These are phyloP conservation scores for Podargus strigoides DNA, from an alignment of 2,797 vertebrate species.

Conservation along the genomic window DNA sequence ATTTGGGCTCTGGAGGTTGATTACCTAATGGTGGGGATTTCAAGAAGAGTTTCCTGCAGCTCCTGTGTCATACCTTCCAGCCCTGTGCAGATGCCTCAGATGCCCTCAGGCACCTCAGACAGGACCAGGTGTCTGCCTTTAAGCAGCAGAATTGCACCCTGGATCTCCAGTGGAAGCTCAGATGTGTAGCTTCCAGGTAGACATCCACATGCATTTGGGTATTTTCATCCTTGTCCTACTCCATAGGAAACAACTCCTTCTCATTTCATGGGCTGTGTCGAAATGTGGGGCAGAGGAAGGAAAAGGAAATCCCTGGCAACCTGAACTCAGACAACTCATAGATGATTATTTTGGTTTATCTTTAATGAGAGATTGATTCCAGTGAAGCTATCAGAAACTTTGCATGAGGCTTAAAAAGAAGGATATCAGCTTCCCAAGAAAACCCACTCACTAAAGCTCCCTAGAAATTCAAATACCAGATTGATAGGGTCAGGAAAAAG, in stretches of 20 bases:
- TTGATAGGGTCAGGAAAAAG: conserved; percentile 55
- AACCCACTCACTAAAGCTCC: not conserved
- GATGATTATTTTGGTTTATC: not conserved
- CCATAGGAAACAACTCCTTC: not conserved
- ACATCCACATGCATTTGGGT: not conserved
- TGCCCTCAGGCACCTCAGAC: not conserved
- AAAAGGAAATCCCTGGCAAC: conserved; percentile 13
- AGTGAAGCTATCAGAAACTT: conserved; percentile 3
- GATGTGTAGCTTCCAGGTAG: not conserved
- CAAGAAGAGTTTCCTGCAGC: not conserved
- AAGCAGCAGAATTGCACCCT: not conserved
- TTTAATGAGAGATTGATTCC: not conserved
- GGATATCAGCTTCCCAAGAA: not conserved
- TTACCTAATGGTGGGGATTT: not conserved
- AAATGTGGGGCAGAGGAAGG: conserved; percentile 8
- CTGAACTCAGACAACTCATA: not conserved
- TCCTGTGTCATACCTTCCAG: not conserved
- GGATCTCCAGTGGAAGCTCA: not conserved
- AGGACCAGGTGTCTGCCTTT: not conserved
- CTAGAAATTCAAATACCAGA: conserved; percentile 47
- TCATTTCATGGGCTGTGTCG: not conserved
- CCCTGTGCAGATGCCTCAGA: not conserved
- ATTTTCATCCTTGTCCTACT: not conserved
- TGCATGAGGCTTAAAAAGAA: not conserved
- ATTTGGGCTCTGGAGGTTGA: not conserved